Percentiles rank a stretch among this genome's conserved stretches.
Conservation (phyloP, 2,797 vertebrate genomes). For the Sphenodon punctatus region DNA sequence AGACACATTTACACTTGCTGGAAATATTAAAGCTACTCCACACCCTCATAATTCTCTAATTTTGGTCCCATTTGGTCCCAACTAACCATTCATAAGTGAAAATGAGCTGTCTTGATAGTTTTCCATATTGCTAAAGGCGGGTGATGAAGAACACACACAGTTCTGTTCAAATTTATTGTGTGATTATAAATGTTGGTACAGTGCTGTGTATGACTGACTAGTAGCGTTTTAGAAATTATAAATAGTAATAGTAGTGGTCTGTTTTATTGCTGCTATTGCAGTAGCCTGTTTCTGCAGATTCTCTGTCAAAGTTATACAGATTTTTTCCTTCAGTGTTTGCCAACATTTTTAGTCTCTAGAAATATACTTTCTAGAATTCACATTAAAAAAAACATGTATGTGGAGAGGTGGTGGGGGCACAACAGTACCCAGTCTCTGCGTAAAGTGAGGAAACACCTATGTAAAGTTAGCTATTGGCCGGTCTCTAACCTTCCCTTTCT, state of each 20-base stretch:
- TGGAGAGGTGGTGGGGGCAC: too few relatives aligned
- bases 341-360: neutral
- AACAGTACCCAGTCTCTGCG: too few relatives aligned
- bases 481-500: too few relatives aligned
- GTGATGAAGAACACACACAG: neutral
- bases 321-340: neutral
- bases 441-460: too few relatives aligned
- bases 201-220: too few relatives aligned
- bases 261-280: neutral
- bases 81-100: neutral
- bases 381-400: too few relatives aligned
- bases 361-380: neutral
- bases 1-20: neutral
- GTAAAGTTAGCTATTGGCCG: too few relatives aligned
- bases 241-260: too few relatives aligned
- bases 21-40: accelerated
- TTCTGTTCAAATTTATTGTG: constrained; percentile 12
- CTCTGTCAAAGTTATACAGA: neutral
- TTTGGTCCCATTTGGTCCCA: neutral
- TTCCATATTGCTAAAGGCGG: neutral
- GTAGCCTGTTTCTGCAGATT: constrained; percentile 5
- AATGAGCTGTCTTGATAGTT: neutral
- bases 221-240: too few relatives aligned
- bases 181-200: neutral
- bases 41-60: neutral